phyloP scores from a whole-genome alignment of 2,797 vertebrate species.

The Holocentrus rufus region DNA sequence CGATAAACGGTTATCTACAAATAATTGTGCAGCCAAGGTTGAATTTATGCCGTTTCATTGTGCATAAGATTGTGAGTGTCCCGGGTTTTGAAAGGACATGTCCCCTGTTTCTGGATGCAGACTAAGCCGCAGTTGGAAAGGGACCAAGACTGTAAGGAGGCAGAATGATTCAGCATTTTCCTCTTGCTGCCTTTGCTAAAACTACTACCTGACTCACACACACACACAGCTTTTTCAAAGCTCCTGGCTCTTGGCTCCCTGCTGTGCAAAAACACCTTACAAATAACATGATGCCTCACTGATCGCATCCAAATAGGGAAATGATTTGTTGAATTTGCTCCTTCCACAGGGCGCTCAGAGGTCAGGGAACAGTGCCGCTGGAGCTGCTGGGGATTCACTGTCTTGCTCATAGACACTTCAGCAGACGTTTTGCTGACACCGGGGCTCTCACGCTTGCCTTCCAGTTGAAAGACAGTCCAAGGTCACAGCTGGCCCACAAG shows the following conservation, averaged over 20 bases:
- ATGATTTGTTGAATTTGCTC: background rate
- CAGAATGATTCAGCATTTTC: constrained; percentile 73
- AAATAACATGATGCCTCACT: constrained; percentile 29
- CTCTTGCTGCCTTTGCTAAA: constrained; percentile 36
- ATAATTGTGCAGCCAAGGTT: too few species aligned
- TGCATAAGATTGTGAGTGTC: constrained; percentile 8
- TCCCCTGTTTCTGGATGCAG: constrained; percentile 43
- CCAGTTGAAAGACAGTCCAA: constrained; percentile 2
- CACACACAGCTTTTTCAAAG: constrained; percentile 28
- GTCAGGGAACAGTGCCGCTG: constrained; percentile 11
- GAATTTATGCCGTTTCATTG: background rate
- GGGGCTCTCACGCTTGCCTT: background rate
- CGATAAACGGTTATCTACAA: too few species aligned
- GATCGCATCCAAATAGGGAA: constrained; percentile 36
- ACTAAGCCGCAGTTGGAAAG: constrained; percentile 58
- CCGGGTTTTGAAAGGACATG: constrained; percentile 44
- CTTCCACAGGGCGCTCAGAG: constrained; percentile 31
- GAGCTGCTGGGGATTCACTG: background rate
- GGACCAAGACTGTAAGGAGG: constrained; percentile 59
- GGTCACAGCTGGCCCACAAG: constrained; percentile 3
- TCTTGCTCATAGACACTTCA: background rate
- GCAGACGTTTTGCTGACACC: background rate
- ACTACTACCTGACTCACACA: constrained; percentile 44
- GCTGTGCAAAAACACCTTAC: constrained; percentile 48
- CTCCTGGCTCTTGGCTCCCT: constrained; percentile 23